A percentile compares a stretch with the other conserved stretches of the same genome.
Evolutionary conservation across 1,140 invertebrate species (phyloP).

Genomic region (Drosophila ironensis): DNA sequence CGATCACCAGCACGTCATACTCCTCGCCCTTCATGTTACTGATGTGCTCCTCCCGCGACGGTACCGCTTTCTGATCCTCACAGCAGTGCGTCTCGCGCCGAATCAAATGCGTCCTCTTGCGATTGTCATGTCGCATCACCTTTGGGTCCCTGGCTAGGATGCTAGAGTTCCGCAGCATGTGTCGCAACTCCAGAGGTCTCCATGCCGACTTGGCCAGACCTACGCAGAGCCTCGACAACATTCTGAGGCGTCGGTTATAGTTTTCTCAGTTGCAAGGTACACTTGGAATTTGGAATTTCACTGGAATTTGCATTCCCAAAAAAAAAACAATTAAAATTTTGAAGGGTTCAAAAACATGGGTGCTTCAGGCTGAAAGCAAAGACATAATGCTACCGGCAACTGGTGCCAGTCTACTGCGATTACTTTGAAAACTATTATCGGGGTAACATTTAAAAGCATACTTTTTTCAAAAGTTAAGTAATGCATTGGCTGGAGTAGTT

Average conservation of each 20-base stretch:
- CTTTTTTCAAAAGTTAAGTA: too few species aligned
- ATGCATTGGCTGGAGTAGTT: too few species aligned
- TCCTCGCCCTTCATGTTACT: slow-evolving; percentile 68
- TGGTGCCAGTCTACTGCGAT: slow-evolving; percentile 5
- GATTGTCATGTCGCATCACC: too few species aligned
- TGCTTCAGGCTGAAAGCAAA: neutral
- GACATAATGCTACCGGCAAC: neutral
- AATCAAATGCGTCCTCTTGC: too few species aligned
- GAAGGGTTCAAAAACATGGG: neutral
- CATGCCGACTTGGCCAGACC: neutral
- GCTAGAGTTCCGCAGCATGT: neutral
- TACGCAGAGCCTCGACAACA: slow-evolving; percentile 8
- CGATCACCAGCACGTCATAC: slow-evolving; percentile 96
- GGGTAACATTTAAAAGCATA: too few species aligned
- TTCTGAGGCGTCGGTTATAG: neutral
- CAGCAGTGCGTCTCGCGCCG: neutral
- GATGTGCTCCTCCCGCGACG: slow-evolving; percentile 42
- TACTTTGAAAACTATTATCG: too few species aligned
- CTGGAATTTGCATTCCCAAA: neutral
- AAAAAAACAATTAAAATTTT: neutral
- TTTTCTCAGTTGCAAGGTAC: neutral
- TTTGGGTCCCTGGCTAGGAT: neutral
- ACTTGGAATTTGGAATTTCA: slow-evolving; percentile 35
- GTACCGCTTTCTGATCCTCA: slow-evolving; percentile 8
- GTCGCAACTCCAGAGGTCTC: neutral